Evolutionary conservation across 2,888 invertebrate species (phyloP).

Genomic region (Habrosyne pyritoides): DNA sequence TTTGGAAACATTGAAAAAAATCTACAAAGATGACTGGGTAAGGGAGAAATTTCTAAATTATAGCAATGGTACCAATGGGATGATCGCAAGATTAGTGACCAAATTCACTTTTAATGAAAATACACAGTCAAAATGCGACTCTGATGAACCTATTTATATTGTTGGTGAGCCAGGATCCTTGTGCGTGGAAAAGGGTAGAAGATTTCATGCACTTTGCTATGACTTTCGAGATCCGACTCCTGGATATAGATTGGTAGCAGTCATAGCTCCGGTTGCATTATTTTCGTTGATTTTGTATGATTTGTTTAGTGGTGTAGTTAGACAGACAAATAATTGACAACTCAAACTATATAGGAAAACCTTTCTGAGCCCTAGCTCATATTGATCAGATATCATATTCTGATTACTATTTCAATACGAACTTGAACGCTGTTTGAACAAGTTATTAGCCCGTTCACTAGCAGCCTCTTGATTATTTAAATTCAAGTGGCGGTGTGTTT

Average conservation of each 20-base stretch:
- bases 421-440: constrained; percentile 5
- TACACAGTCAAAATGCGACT: constrained; percentile 56
- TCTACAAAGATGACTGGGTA: constrained; percentile 51
- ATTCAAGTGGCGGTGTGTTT: constrained; percentile 14
- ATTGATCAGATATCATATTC: too few species aligned
- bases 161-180: constrained; percentile 57
- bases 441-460: constrained; percentile 13
- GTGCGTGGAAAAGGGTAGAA: constrained; percentile 60
- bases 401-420: background rate
- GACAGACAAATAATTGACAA: constrained; percentile 58
- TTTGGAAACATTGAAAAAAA: constrained; percentile 48
- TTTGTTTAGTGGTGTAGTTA: constrained; percentile 71
- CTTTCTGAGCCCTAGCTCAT: too few species aligned
- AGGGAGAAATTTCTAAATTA: constrained; percentile 33
- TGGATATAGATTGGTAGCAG: constrained; percentile 67
- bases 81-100: constrained; percentile 61
- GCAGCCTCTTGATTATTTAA: constrained; percentile 18
- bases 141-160: constrained; percentile 56
- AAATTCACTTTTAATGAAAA: constrained; percentile 59
- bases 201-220: constrained; percentile 62
- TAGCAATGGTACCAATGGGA: constrained; percentile 54
- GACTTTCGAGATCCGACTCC: constrained; percentile 65
- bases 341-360: background rate
- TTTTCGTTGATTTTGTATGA: constrained; percentile 73
- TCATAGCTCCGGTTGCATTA: constrained; percentile 66